Base-by-base conservation (phyloP, 2,113 vertebrate genomes). In the Mustela nigripes region DNA sequence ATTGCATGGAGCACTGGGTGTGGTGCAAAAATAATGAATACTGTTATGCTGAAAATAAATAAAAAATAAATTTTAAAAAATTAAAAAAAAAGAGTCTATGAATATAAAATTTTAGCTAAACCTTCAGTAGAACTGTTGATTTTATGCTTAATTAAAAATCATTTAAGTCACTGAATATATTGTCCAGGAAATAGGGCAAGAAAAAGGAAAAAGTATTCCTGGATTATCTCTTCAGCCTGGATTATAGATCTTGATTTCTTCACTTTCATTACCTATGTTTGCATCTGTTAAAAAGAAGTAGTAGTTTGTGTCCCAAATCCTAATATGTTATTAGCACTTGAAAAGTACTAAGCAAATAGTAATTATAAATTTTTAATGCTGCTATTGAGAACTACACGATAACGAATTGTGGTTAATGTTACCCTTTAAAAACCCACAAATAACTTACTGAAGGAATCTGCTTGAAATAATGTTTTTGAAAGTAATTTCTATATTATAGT, bases 291-390 rank as follows among this genome's bases (percentile, higher is more conserved):
- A 89, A 84, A 96, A 53, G 6, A 73, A 73, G 14, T 12, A 24
- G 16, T 42, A 65, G 69, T 93, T 48, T 56, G 12, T 42, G 18
- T 69, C 50, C 10, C 21, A 69, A 96, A 33, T 36, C 19, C 11
- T 91, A 56, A 69, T 42, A 56, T 42, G 33, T 7, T 56, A 50
- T 76, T 96, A 69, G 36, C 7, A 88, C 56, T 93, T 91, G n/a
- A 93, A 69, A 80, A 96, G 48, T 63, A 50, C 4, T 85, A 82
- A 81, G 50, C 11, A 93, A 95, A 89, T 80, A 96, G 80, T 96
- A 91, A 97, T 80, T 58, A 85, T 48, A 88, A 58, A 96, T 50
- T 76, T 91, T 84, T 80, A 91, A 91, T 45, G 16, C 42, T 80
- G 5, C 10, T 60, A 76, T 86, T 93, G 45, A 97, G 28, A 78